These are phyloP conservation scores for Hiodon alosoides DNA, from an alignment of 2,113 vertebrate genomes.

Conservation along the genomic window DNA sequence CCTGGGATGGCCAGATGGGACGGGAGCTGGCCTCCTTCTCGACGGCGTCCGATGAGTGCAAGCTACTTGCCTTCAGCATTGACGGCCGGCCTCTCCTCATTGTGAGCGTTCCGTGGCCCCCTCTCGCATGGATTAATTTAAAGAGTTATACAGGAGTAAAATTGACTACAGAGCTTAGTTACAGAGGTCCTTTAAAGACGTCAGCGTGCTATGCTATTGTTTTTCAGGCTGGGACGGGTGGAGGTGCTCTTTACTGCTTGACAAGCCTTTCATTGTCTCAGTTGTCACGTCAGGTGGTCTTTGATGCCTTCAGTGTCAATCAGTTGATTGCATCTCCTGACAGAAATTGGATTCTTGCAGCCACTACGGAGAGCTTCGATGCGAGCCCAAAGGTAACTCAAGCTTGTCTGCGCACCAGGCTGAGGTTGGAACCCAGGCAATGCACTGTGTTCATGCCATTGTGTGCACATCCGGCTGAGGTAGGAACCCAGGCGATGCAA, in stretches of 20 bases:
- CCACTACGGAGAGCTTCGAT: constrained; percentile 37
- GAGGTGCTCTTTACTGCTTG: constrained; percentile 48
- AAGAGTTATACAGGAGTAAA: no score
- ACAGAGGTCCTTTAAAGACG: not conserved
- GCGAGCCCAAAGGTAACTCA: constrained; percentile 52
- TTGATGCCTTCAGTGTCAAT: constrained; percentile 41
- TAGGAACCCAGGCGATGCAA: constrained; percentile 1
- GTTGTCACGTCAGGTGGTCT: constrained; percentile 42
- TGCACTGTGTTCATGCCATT: not conserved
- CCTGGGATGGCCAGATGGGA: constrained; percentile 56
- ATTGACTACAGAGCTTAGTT: not conserved
- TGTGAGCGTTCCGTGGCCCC: constrained; percentile 41
- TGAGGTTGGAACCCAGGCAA: not conserved
- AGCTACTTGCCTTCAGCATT: constrained; percentile 47
- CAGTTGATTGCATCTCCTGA: constrained; percentile 58
- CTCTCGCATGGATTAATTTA: not conserved
- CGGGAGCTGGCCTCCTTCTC: constrained; percentile 49
- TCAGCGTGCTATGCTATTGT: not conserved
- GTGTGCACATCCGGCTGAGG: no score
- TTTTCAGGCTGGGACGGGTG: constrained; percentile 50
- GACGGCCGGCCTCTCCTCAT: constrained; percentile 48
- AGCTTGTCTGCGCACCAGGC: no score
- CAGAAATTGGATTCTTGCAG: constrained; percentile 51
- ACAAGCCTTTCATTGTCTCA: constrained; percentile 44
- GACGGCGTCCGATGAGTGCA: constrained; percentile 29